Evolutionary conservation across 2,113 vertebrate genomes (phyloP).

Genomic region (Proterorhinus semilunaris): DNA sequence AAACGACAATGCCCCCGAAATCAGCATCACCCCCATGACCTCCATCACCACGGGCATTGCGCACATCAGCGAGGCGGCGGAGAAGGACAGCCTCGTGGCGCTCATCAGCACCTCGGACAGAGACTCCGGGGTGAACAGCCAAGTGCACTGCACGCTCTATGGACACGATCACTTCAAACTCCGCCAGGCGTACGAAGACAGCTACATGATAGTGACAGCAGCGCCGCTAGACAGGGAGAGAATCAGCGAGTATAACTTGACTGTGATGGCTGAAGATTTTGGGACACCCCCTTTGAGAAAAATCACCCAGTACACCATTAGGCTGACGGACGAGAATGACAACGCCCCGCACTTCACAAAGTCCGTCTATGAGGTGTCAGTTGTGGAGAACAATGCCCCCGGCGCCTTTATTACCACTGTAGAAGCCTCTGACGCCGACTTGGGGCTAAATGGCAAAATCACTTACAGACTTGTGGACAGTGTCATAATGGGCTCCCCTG

Average conservation of each 20-base stretch:
- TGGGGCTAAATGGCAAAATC: constrained; percentile 86
- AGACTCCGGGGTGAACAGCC: constrained; percentile 87
- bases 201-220: constrained; percentile 90
- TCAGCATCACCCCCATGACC: constrained; percentile 88
- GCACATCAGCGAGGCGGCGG: constrained; percentile 81
- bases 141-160: constrained; percentile 88
- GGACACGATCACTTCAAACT: constrained; percentile 90
- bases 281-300: constrained; percentile 85
- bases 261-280: constrained; percentile 90
- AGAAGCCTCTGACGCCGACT: constrained; percentile 82
- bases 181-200: constrained; percentile 89
- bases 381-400: constrained; percentile 87
- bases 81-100: constrained; percentile 89
- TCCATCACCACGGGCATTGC: constrained; percentile 72
- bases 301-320: constrained; percentile 81
- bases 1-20: constrained; percentile 91
- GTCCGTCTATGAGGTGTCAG: constrained; percentile 82
- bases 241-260: constrained; percentile 90
- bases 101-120: constrained; percentile 92
- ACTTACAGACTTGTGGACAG: constrained; percentile 85
- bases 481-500: constrained; percentile 79
- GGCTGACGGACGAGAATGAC: constrained; percentile 90
- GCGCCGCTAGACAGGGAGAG: constrained; percentile 84
- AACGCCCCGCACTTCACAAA: constrained; percentile 85
- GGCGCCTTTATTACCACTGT: constrained; percentile 87